These are phyloP conservation scores for Holothuria scabra DNA, from an alignment of 53 echinoderm and acorn worm genomes.

Conservation along the genomic window DNA sequence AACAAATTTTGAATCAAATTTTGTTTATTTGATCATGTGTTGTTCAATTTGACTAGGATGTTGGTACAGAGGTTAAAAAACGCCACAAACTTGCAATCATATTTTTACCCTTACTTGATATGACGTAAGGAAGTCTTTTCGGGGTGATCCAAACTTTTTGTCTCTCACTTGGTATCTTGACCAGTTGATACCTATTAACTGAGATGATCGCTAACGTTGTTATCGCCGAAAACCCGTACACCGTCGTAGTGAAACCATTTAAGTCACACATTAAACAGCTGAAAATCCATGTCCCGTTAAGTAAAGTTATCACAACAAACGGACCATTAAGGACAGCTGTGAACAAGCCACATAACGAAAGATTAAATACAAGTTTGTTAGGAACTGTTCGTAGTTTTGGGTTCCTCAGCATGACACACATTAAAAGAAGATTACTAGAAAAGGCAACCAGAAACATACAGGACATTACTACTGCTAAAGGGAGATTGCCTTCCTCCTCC, in stretches of 20 bases:
- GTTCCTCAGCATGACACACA: slow-evolving; percentile 81
- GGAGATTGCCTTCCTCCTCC: not conserved
- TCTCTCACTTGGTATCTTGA: slow-evolving; percentile 62
- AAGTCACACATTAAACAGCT: slow-evolving; percentile 69
- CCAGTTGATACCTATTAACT: slow-evolving; percentile 81
- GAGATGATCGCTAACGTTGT: slow-evolving; percentile 84
- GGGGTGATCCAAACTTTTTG: slow-evolving; percentile 70
- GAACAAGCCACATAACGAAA: slow-evolving; percentile 87
- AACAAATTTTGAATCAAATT: too few species aligned
- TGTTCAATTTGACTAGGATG: too few species aligned
- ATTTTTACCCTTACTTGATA: slow-evolving; percentile 58
- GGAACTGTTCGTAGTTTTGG: slow-evolving; percentile 76
- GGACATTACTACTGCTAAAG: slow-evolving; percentile 60
- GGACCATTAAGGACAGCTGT: slow-evolving; percentile 86
- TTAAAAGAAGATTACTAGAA: slow-evolving; percentile 75
- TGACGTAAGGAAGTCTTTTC: slow-evolving; percentile 60
- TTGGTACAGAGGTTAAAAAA: too few species aligned
- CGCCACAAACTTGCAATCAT: not conserved
- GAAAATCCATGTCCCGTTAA: slow-evolving; percentile 59
- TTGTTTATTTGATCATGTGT: too few species aligned
- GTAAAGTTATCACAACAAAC: slow-evolving; percentile 54
- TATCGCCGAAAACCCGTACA: slow-evolving; percentile 83
- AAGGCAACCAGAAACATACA: slow-evolving; percentile 70
- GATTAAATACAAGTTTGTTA: slow-evolving; percentile 90
- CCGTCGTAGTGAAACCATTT: slow-evolving; percentile 90